Percentiles rank a stretch among this genome's conserved stretches.
phyloP scores from a whole-genome alignment of 2,888 invertebrate genomes.

The Norana najaformis region DNA sequence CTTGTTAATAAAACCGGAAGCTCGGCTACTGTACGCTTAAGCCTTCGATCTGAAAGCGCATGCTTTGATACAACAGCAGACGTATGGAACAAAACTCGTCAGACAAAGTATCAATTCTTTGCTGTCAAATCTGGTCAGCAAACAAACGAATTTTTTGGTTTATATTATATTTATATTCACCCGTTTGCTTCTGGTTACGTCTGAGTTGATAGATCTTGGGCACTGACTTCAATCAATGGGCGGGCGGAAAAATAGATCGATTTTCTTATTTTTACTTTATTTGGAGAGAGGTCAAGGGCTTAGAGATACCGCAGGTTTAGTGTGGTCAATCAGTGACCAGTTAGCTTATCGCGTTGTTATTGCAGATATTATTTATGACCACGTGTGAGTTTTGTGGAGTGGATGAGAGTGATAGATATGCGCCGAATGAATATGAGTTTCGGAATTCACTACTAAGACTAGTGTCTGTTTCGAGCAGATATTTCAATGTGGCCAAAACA shows the following conservation, averaged over 20 bases:
- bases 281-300: neutral
- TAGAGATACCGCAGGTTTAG: neutral
- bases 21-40: no score
- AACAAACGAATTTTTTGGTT: no score
- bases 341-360: neutral
- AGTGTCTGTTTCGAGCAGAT: neutral
- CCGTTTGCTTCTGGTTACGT: neutral
- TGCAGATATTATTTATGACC: neutral
- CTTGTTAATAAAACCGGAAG: no score
- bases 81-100: no score
- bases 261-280: neutral
- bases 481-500: neutral
- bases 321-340: neutral
- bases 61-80: no score
- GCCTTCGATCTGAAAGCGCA: no score
- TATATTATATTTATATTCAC: no score
- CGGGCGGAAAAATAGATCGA: neutral
- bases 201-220: neutral
- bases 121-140: no score
- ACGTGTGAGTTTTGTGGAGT: neutral
- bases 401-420: neutral
- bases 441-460: neutral
- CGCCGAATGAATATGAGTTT: no score
- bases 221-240: neutral
- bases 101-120: no score